Conservation (phyloP, 2,888 invertebrate species). For the Pycnomerus fuliginosus region DNA sequence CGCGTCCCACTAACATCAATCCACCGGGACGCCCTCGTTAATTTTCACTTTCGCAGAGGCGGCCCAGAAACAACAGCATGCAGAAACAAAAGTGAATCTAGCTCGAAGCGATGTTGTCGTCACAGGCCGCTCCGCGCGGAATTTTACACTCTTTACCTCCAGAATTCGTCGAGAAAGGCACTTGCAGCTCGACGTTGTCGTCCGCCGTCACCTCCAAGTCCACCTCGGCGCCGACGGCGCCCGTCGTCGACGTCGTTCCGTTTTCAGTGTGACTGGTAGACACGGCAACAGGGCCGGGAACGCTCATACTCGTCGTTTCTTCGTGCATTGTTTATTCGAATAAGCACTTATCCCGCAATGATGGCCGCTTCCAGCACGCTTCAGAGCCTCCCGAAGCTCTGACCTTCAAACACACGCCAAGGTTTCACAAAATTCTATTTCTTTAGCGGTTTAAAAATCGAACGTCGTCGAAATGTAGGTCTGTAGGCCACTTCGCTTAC, state of each 20-base stretch:
- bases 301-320: slow-evolving; percentile 69
- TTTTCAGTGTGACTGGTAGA: slow-evolving; percentile 58
- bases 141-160: slow-evolving; percentile 61
- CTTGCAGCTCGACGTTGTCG: slow-evolving; percentile 62
- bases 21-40: slow-evolving; percentile 1
- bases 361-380: slow-evolving; percentile 52
- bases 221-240: slow-evolving; percentile 53
- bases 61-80: slow-evolving; percentile 9
- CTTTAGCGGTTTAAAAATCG: slow-evolving; percentile 58
- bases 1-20: slow-evolving; percentile 29
- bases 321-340: slow-evolving; percentile 63
- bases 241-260: slow-evolving; percentile 47
- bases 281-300: slow-evolving; percentile 65
- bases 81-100: slow-evolving; percentile 38
- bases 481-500: slow-evolving; percentile 87
- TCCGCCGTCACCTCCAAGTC: slow-evolving; percentile 57
- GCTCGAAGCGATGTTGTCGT: slow-evolving; percentile 32
- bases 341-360: slow-evolving; percentile 50
- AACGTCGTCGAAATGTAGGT: slow-evolving; percentile 79
- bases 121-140: slow-evolving; percentile 30
- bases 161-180: slow-evolving; percentile 61
- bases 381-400: slow-evolving; percentile 53
- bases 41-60: slow-evolving; percentile 32
- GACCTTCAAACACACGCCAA: slow-evolving; percentile 54
- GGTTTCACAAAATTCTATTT: slow-evolving; percentile 53